Evolutionary conservation across 2,888 invertebrate species (phyloP).

Genomic region (Onthophagus sagittarius): DNA sequence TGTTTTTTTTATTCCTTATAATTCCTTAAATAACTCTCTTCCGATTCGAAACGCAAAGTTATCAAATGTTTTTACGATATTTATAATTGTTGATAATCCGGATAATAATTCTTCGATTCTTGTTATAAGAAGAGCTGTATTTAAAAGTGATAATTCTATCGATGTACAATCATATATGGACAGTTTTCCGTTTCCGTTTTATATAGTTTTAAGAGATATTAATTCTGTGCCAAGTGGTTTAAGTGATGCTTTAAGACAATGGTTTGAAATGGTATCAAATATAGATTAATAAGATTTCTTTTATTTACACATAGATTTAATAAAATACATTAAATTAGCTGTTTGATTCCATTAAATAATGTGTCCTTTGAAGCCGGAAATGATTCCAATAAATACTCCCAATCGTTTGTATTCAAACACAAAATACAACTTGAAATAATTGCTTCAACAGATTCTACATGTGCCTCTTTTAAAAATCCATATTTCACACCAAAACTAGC

Average conservation of each 20-base stretch:
- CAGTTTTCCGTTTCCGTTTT: constrained; percentile 96
- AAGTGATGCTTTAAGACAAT: constrained; percentile 94
- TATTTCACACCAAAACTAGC: constrained; percentile 27
- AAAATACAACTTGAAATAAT: constrained; percentile 24
- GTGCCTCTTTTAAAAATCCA: constrained; percentile 23
- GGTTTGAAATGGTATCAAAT: constrained; percentile 93
- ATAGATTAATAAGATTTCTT: neutral
- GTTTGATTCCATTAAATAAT: too few relatives aligned
- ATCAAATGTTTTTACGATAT: constrained; percentile 83
- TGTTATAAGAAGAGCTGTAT: constrained; percentile 79
- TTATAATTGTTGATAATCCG: constrained; percentile 93
- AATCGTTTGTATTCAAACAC: constrained; percentile 21
- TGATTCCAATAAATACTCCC: constrained; percentile 28
- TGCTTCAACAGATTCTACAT: constrained; percentile 25
- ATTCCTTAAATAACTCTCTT: too few relatives aligned
- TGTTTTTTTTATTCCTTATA: too few relatives aligned
- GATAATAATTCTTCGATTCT: constrained; percentile 88
- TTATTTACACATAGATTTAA: neutral
- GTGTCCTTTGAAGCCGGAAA: constrained; percentile 28
- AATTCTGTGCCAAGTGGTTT: constrained; percentile 83
- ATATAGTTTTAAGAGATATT: constrained; percentile 88
- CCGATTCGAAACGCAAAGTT: constrained; percentile 78
- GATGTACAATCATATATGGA: constrained; percentile 85
- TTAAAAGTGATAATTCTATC: constrained; percentile 54
- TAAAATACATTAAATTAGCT: neutral